Evolutionary conservation across 2,113 vertebrate genomes (phyloP).

Genomic region (Thomomys bottae): DNA sequence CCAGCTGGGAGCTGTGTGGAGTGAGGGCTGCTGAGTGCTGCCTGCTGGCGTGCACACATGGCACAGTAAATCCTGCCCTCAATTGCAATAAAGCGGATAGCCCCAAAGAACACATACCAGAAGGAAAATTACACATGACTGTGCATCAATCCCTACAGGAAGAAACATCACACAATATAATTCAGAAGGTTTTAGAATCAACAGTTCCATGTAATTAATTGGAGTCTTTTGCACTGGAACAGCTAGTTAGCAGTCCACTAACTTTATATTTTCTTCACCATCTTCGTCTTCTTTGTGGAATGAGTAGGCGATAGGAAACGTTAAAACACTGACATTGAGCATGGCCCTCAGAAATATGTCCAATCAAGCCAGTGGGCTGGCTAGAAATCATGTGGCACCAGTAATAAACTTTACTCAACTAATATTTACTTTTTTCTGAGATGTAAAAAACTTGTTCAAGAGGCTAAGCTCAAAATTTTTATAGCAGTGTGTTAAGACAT

Average conservation of each 20-base stretch:
- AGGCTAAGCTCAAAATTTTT: too few relatives aligned
- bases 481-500: too few relatives aligned
- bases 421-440: background rate
- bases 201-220: background rate
- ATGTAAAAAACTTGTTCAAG: too few relatives aligned
- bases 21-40: background rate
- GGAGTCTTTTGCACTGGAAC: background rate
- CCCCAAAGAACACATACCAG: background rate
- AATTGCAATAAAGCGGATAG: background rate
- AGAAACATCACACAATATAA: background rate
- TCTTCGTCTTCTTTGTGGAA: background rate
- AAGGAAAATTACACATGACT: background rate
- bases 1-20: background rate
- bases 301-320: background rate
- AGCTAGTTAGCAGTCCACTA: background rate
- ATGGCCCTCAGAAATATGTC: background rate
- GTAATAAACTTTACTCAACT: background rate
- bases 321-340: background rate
- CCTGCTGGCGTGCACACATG: background rate
- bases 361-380: too few relatives aligned
- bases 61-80: background rate
- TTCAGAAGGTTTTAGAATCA: constrained; percentile 1
- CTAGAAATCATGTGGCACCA: background rate
- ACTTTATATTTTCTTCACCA: background rate
- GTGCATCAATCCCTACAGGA: background rate